Evolutionary conservation across 1,140 invertebrate genomes (phyloP).

Genomic region (Drosophila nebulosa): DNA sequence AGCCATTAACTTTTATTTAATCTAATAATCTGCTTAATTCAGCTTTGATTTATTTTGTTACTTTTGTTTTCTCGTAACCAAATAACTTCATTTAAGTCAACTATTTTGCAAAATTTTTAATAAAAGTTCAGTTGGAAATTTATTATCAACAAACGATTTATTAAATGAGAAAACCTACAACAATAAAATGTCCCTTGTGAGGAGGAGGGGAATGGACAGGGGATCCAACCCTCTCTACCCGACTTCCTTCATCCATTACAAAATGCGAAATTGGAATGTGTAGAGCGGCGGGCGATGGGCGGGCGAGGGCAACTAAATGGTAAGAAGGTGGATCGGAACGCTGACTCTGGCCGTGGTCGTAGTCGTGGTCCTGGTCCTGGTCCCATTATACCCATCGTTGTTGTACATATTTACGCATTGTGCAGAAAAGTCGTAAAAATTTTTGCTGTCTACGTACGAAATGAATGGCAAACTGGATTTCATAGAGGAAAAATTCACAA

Average conservation of each 20-base stretch:
- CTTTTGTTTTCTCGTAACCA: background rate
- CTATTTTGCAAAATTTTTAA: slow-evolving; percentile 46
- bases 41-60: background rate
- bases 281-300: background rate
- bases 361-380: no score
- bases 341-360: slow-evolving; percentile 7
- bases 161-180: slow-evolving; percentile 53
- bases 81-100: background rate
- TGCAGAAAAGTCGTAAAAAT: slow-evolving; percentile 77
- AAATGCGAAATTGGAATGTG: background rate
- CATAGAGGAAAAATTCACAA: slow-evolving; percentile 17
- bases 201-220: background rate
- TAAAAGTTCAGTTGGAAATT: slow-evolving; percentile 50
- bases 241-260: background rate
- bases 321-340: background rate
- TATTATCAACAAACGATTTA: slow-evolving; percentile 75
- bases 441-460: slow-evolving; percentile 74
- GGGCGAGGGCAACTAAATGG: background rate
- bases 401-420: slow-evolving; percentile 70
- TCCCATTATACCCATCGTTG: no score
- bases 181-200: slow-evolving; percentile 56
- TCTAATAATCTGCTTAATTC: background rate
- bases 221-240: background rate
- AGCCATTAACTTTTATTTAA: no score
- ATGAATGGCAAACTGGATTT: slow-evolving; percentile 54